Conservation (phyloP, 1,140 invertebrate species). For the Drosophila subpulchrella region DNA sequence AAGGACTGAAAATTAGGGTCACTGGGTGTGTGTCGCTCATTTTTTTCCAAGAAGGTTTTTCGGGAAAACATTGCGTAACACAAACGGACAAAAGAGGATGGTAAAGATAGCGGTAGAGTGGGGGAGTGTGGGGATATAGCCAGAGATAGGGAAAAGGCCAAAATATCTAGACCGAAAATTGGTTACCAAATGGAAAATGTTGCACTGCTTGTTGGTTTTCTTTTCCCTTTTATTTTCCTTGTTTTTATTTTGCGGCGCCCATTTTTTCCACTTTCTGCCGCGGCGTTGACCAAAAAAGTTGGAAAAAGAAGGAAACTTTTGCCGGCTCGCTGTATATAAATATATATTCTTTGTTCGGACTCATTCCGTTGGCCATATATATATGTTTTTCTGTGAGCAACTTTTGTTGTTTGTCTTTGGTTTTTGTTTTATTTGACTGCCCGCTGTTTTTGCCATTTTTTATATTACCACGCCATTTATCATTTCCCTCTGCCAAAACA, state of each 20-base stretch:
- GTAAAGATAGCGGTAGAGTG: slow-evolving; percentile 18
- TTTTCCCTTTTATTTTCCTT: slow-evolving; percentile 25
- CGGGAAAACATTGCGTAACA: slow-evolving; percentile 57
- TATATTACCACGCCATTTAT: slow-evolving; percentile 84
- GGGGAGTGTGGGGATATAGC: slow-evolving; percentile 34
- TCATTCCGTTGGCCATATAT: slow-evolving; percentile 48
- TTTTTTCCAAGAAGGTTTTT: slow-evolving; percentile 21
- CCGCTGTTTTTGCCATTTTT: slow-evolving; percentile 80
- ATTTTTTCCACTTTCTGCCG: slow-evolving; percentile 58
- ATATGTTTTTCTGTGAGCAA: slow-evolving; percentile 28
- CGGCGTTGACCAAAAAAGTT: slow-evolving; percentile 63
- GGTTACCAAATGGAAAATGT: slow-evolving; percentile 70
- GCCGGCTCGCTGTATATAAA: slow-evolving; percentile 32
- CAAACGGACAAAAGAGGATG: slow-evolving; percentile 25
- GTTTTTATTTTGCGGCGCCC: slow-evolving; percentile 66
- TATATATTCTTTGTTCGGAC: slow-evolving; percentile 44
- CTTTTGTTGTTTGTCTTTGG: slow-evolving; percentile 37
- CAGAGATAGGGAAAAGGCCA: slow-evolving; percentile 48
- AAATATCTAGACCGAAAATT: slow-evolving; percentile 72
- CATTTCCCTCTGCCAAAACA: slow-evolving; percentile 77
- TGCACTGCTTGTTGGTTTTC: slow-evolving; percentile 38
- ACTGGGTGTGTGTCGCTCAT: slow-evolving; percentile 71
- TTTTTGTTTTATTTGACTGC: slow-evolving; percentile 65
- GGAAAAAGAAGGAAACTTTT: slow-evolving; percentile 62
- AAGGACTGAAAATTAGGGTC: slow-evolving; percentile 81